These are phyloP conservation scores for Varecia variegata DNA, from an alignment of 2,797 vertebrate species.

Conservation along the genomic window DNA sequence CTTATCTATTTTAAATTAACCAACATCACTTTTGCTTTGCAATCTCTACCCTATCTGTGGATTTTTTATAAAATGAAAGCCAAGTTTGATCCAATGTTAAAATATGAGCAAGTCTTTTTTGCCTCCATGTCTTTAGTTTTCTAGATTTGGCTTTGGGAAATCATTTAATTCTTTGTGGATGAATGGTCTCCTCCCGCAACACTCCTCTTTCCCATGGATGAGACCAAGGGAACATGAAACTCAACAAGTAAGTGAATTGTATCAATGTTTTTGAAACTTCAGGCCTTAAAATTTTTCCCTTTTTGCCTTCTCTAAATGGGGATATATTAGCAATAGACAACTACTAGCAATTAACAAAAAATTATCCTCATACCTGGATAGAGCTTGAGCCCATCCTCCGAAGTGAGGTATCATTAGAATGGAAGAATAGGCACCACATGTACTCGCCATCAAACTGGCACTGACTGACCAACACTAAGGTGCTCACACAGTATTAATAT, in stretches of 20 bases:
- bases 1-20: background rate
- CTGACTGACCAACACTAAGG: no score
- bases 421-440: no score
- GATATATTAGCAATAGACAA: background rate
- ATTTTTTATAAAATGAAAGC: background rate
- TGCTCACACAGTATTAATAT: no score
- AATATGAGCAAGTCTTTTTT: background rate
- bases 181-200: constrained; percentile 73
- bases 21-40: background rate
- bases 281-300: background rate
- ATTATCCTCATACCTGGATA: background rate
- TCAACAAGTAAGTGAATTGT: constrained; percentile 69
- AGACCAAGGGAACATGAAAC: constrained; percentile 71
- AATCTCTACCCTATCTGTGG: background rate
- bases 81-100: background rate
- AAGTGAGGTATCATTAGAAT: no score
- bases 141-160: constrained; percentile 71
- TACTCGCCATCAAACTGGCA: no score
- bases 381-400: no score
- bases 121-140: constrained; percentile 36
- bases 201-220: constrained; percentile 64
- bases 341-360: background rate
- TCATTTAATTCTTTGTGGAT: constrained; percentile 72
- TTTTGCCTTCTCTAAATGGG: constrained; percentile 26
- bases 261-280: background rate